Evolutionary conservation across 2,797 vertebrate genomes (phyloP), one percentile per base, ranked within the genome.

Genomic region (Selene dorsalis): DNA sequence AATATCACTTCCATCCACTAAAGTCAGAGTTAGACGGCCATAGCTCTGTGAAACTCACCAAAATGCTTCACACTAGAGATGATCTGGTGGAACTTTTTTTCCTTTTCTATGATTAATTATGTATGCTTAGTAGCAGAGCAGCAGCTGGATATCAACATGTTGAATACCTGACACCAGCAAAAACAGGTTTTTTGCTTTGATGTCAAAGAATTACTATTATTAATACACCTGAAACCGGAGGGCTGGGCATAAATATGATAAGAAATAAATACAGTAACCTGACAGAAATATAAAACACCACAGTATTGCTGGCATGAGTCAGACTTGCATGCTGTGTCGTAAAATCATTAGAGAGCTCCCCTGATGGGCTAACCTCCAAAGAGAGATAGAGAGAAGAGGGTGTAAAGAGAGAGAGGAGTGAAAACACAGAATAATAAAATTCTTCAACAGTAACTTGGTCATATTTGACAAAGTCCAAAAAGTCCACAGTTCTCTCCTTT

Each of bases 331-430:
- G 77, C 91, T 91, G 93, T 41, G 88, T 69, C 78, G 70, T 83
- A 86, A 89, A 92, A 93, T 92, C 87, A 88, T 92, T 89, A 92
- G 77, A 63, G 80, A 69, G 83, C 79, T 69, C 84, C 84, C 90
- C 87, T 74, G 83, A 87, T 87, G 86, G 64, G 84, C 65, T 66
- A 69, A 81, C 72, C 77, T 79, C 75, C 38, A 66, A 67, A 74
- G 35, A 73, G 28, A 50, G 53, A 58, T 66, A 53, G 10, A 20
- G 52, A 62, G 41, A 30, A 45, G 20, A 56, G 3, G 14, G n/a
- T 6, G 55, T 4, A 63, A 35, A 61, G 69, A 61, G 57, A 24
- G 57, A 30, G 32, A 28, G 6, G 56, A 8, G 32, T 8, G 41
- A 57, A 80, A 73, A 79, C 50, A 47, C 50, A 79, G 48, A 83